Evolutionary conservation across 2,113 vertebrate genomes (phyloP), one percentile per base, ranked within the genome.

Genomic region (Antechinus flavipes): DNA sequence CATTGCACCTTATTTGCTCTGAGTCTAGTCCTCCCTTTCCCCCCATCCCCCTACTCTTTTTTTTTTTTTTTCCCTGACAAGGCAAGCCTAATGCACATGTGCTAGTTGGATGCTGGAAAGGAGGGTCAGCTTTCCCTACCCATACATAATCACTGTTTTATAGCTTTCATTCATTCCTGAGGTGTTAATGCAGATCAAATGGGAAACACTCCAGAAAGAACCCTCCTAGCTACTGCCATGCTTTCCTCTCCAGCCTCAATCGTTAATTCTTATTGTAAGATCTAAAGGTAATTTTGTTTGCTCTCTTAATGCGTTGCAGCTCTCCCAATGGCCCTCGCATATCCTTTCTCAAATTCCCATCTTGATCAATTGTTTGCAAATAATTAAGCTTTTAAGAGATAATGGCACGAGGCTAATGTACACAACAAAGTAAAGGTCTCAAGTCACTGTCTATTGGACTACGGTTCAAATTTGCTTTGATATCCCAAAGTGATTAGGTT

Each of bases 351-450:
- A 98, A 98, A 98, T 98, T 99, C 99, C 98, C 98, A 98, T 98
- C 98, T 98, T 99, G 98, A 99, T 99, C 98, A 99, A 99, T 99
- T 99, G 99, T 99, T 99, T 99, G 98, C 99, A 99, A 99, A 99
- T 99, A 99, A 99, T 99, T 99, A 99, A 99, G 99, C 99, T 99
- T 99, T 99, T 98, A 99, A 98, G 98, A 99, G 99, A 99, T 99
- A 99, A 99, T 99, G 98, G 98, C 98, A 97, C 93, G 98, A 98
- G 96, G 98, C 98, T 98, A 99, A 99, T 98, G 98, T 98, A 98
- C 97, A 99, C 98, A 98, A 97, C 98, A 98, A 98, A 99, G 97
- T 97, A 92, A 91, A 98, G 98, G 98, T 98, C 97, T 99, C 98
- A 89, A 97, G 95, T 98, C 97, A 90, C 94, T 97, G 94, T 98